These are phyloP conservation scores for Sardinella longiceps DNA, from an alignment of 2,797 vertebrate species.

Conservation along the genomic window DNA sequence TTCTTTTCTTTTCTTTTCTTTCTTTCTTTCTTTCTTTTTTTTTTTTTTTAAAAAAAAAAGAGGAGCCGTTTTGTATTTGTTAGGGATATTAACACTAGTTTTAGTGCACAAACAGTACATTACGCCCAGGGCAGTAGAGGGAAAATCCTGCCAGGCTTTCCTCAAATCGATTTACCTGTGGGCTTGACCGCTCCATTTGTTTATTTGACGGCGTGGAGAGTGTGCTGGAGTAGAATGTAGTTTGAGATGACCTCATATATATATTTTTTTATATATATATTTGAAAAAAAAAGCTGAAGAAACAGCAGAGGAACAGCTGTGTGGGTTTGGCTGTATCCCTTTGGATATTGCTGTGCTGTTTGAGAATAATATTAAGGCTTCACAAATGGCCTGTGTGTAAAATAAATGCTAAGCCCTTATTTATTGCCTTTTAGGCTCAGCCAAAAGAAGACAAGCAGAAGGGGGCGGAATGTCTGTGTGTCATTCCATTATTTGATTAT, in stretches of 20 bases:
- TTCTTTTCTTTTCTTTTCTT: background rate
- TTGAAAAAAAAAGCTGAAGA: background rate
- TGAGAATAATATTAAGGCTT: conserved; percentile 38
- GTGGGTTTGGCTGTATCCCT: conserved; percentile 37
- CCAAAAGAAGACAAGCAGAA: background rate
- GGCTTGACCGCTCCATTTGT: background rate
- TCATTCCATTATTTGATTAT: conserved; percentile 21
- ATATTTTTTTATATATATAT: too few relatives aligned
- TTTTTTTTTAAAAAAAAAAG: background rate
- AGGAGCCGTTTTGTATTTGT: background rate
- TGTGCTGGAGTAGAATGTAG: conserved; percentile 32
- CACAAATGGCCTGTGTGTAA: conserved; percentile 28
- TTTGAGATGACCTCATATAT: conserved; percentile 51
- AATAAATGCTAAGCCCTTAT: conserved; percentile 38
- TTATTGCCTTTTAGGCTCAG: conserved; percentile 31
- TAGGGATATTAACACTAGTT: conserved; percentile 1
- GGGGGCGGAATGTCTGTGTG: background rate
- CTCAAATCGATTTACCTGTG: conserved; percentile 37
- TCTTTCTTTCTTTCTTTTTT: background rate
- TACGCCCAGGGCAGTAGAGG: background rate
- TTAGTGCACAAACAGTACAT: conserved; percentile 3
- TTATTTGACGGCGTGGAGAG: conserved; percentile 13
- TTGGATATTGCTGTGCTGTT: conserved; percentile 36
- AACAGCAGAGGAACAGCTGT: conserved; percentile 37
- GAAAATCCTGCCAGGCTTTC: background rate